Percentiles rank a stretch among this genome's conserved stretches.
Conservation (phyloP, 2,113 vertebrate genomes). For the Oenanthe melanoleuca region DNA sequence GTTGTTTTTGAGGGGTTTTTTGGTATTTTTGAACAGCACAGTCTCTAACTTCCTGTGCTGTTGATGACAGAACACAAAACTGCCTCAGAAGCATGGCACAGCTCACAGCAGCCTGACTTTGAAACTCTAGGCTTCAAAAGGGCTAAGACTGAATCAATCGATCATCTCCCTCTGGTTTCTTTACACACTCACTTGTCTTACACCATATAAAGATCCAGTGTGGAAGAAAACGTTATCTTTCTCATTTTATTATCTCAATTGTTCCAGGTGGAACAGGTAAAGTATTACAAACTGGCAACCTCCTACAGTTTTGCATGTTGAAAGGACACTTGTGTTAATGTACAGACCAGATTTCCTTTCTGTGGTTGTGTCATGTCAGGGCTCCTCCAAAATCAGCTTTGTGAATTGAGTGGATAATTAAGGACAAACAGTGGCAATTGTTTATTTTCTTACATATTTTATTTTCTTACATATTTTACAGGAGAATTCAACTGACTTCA, state of each 20-base stretch:
- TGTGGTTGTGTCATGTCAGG: neutral
- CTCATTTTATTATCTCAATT: neutral
- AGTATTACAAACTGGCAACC: neutral
- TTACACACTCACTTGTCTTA: neutral
- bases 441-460: neutral
- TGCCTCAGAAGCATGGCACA: neutral
- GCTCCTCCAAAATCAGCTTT: neutral
- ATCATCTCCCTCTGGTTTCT: neutral
- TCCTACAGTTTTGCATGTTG: neutral
- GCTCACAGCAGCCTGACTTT: neutral
- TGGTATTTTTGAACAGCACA: accelerated
- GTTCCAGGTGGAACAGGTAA: neutral
- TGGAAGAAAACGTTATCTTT: neutral
- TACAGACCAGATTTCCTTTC: neutral
- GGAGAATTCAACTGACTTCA: neutral
- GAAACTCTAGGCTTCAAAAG: neutral
- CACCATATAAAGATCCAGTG: neutral
- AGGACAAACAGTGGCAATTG: neutral
- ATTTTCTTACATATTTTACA: neutral
- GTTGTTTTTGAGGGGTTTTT: neutral
- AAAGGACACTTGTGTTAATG: neutral
- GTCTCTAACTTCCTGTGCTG: neutral
- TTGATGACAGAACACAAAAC: neutral
- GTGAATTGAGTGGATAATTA: neutral
- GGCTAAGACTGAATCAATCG: neutral